Base-by-base conservation (phyloP, 2,113 vertebrate species). In the Mustela lutreola region DNA sequence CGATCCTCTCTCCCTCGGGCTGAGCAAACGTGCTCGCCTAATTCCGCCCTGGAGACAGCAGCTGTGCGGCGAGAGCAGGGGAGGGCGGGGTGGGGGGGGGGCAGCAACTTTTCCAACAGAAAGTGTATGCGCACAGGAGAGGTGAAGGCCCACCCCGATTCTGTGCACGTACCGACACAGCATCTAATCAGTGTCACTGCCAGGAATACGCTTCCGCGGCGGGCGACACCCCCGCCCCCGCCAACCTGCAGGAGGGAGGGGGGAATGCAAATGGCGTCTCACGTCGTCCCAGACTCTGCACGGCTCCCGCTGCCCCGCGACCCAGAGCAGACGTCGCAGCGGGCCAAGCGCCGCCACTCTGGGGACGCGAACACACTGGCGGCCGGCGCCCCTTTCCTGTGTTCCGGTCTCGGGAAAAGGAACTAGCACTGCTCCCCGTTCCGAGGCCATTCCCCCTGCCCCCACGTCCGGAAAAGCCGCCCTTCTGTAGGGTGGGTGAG, bases 261-360 rank as follows among this genome's bases (percentile, higher is more conserved):
- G 95, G 80, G 80, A 83, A 86, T 97, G 98, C 97, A 98, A 98
- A 98, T 98, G 98, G 98, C 97, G 98, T 94, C 98, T 97, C 42
- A 19, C 39, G 65, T 93, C 73, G 78, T 79, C 96, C 87, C 91
- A 92, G 92, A 89, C 96, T 50, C 82, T 24, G 96, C 89, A 53
- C 89, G 42, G 70, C 88, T 79, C 88, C 78, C 58, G 88, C 79
- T 78, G 79, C 85, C 75, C 75, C 45, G 58, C 42, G 56, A 96
- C 95, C 86, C 91, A 0, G 28, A 94, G 90, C 84, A 92, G 86
- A 96, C 92, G 62, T 81, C 48, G 71, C 89, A 89, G 91, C 39
- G 56, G 53, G 94, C 82, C 88, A 53, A 91, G 50, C 82, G 50
- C 76, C 56, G 56, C 87, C 70, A 63, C 91, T 58, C 94, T 45